Conservation (phyloP, 37 sponge, comb jelly and placozoan genomes). For the Eunapius fragilis region DNA sequence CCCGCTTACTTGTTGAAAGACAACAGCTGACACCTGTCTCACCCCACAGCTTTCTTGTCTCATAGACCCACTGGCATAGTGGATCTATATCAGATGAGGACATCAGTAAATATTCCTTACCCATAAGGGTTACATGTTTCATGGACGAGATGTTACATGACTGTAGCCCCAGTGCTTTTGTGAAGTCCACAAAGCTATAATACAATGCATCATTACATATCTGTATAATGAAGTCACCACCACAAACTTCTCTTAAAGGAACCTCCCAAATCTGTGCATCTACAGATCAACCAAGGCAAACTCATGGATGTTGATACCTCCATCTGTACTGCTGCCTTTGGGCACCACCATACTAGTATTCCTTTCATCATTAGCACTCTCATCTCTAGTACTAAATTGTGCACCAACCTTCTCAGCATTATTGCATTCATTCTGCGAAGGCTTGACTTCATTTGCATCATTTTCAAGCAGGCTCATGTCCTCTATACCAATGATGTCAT, state of each 20-base stretch:
- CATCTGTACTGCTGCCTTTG: neutral
- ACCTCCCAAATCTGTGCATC: neutral
- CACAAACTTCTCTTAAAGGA: neutral
- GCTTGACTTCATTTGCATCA: neutral
- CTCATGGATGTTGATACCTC: neutral
- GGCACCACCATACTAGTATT: neutral
- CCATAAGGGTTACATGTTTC: neutral
- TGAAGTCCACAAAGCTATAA: neutral
- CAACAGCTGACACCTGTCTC: neutral
- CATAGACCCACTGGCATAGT: neutral
- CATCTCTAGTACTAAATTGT: too few relatives aligned
- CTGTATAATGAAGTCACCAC: neutral
- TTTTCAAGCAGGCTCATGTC: neutral
- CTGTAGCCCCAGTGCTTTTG: neutral
- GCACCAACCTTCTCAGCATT: too few relatives aligned
- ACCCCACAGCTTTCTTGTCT: neutral
- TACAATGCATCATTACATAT: neutral
- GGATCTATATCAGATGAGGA: neutral
- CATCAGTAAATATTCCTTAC: neutral
- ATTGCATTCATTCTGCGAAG: too few relatives aligned
- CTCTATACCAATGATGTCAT: neutral
- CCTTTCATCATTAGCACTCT: neutral
- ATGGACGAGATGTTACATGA: neutral
- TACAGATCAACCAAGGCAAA: neutral
- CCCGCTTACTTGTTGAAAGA: neutral